Evolutionary conservation across 2,888 invertebrate species (phyloP), one percentile per base, ranked within the genome.

Genomic region (Euzetes globulus): DNA sequence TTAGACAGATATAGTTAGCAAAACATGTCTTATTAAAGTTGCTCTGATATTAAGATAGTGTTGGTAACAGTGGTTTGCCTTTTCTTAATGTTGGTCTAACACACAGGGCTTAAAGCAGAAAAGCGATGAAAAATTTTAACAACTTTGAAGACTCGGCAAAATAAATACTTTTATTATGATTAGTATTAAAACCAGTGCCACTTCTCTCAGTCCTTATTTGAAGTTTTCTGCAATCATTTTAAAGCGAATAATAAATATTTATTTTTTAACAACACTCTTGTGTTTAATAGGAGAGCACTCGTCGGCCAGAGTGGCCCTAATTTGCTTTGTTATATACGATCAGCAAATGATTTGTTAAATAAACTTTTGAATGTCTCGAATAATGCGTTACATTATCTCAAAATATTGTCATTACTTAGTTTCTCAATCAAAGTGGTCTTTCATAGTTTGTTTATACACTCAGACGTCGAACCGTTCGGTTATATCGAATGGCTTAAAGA

Each of bases 11-110:
- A 68, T 68, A 68, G 29, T 45, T 68, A 68, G 22, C 17, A 68
- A 68, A 68, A 68, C 68, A 68, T 68, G 68, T 68, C 68, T 68
- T 68, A 68, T 68, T 68, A 68, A 68, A 68, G 41, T 68, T 65
- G 45, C 45, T 45, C 45, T 68, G 68, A 68, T 68, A 68, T 68
- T 41, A 68, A 68, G 68, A 68, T 68, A 68, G 68, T 68, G 68
- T 4, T 15, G 22, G 60, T 15, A 29, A 5, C 29, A 19, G 29
- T 65, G 65, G 65, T 65, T 65, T 37, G 37, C 29, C 4, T 15
- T 25, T 60, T 63, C 33, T 33, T 63, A 63, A 63, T 63, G 63
- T 63, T 33, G 27, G 63, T 15, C n/a, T n/a, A 50, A 15, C 15
- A 15, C n/a, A n/a, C n/a, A 50, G n/a, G n/a, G n/a, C 50, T n/a